Evolutionary conservation across 2,888 invertebrate species (phyloP).

Genomic region (Lithodes maja): DNA sequence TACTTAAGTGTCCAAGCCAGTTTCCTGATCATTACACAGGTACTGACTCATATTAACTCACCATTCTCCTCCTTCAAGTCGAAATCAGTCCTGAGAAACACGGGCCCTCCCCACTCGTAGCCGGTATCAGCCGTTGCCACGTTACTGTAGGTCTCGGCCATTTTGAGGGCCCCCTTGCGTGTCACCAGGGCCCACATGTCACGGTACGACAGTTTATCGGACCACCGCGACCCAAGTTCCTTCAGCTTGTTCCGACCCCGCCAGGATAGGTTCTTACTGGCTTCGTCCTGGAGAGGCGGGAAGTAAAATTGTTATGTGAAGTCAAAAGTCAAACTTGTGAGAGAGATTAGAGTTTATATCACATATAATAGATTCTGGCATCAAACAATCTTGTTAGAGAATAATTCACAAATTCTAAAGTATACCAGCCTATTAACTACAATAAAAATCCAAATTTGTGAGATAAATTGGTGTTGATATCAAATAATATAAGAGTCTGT

Average conservation of each 20-base stretch:
- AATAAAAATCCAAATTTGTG: too few species aligned
- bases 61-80: conserved; percentile 58
- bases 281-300: conserved; percentile 64
- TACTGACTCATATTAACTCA: background rate
- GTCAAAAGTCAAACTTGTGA: background rate
- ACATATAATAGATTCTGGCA: background rate
- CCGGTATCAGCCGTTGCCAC: conserved; percentile 69
- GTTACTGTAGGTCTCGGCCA: conserved; percentile 70
- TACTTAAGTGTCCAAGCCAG: too few species aligned
- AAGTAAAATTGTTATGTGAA: background rate
- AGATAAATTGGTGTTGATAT: too few species aligned
- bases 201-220: conserved; percentile 63
- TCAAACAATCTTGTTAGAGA: too few species aligned
- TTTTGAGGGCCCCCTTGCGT: conserved; percentile 65
- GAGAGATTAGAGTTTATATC: background rate
- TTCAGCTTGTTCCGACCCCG: conserved; percentile 67
- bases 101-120: conserved; percentile 69
- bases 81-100: conserved; percentile 69
- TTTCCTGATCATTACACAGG: too few species aligned
- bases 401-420: too few species aligned
- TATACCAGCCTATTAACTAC: too few species aligned
- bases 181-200: conserved; percentile 71
- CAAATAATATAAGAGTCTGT: too few species aligned
- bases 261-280: conserved; percentile 63
- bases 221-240: conserved; percentile 65